Conservation (phyloP, 2,888 invertebrate genomes). For the Meliscaeva auricollis region DNA sequence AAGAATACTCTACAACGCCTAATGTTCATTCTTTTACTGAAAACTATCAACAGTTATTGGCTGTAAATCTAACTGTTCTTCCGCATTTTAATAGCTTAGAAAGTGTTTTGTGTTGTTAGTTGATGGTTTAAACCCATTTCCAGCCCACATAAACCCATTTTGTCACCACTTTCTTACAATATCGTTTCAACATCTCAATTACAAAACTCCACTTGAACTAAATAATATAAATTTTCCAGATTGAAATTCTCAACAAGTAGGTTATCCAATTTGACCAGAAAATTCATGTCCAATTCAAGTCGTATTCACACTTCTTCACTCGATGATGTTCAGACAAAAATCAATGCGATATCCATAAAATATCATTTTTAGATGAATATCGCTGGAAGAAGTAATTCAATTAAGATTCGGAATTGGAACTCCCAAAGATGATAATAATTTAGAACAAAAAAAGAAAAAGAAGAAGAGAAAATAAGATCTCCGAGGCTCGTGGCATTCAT, state of each 20-base stretch:
- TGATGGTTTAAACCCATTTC: too few relatives aligned
- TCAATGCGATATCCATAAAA: constrained; percentile 47
- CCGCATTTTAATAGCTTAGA: too few relatives aligned
- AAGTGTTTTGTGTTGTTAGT: too few relatives aligned
- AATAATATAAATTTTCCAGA: neutral
- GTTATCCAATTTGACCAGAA: neutral
- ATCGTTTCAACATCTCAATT: constrained; percentile 7
- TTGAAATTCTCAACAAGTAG: constrained; percentile 2
- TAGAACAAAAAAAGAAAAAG: neutral
- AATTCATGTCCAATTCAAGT: constrained; percentile 12
- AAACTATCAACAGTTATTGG: too few relatives aligned
- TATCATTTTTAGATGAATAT: constrained; percentile 24
- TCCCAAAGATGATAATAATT: constrained; percentile 9
- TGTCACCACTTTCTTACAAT: neutral
- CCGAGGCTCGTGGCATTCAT: constrained; percentile 43
- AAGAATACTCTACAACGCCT: too few relatives aligned
- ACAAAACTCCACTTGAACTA: constrained; percentile 16
- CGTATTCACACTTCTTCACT: constrained; percentile 1
- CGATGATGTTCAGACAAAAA: neutral
- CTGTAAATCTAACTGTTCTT: too few relatives aligned
- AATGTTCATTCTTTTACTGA: too few relatives aligned
- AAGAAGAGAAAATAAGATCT: neutral
- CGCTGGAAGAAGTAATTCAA: constrained; percentile 54
- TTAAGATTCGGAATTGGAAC: constrained; percentile 60
- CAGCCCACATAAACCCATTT: neutral